A percentile compares a stretch with the other conserved stretches of the same genome.
phyloP scores from a whole-genome alignment of 2,113 vertebrate genomes.

The Macaca mulatta region DNA sequence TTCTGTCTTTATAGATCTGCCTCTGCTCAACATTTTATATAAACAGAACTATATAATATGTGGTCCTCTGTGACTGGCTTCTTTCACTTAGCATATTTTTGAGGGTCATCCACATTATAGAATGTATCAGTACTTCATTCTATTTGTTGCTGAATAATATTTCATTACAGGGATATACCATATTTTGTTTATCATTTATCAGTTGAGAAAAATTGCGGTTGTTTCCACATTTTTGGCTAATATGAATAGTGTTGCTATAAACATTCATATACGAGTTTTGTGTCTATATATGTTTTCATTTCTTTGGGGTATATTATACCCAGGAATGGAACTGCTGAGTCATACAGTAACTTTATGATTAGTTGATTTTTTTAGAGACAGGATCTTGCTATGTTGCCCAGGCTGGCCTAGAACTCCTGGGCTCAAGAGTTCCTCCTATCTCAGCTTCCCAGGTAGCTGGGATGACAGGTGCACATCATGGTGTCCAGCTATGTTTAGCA shows the following conservation, averaged over 20 bases:
- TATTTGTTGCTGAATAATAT: not conserved
- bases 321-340: not conserved
- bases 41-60: not conserved
- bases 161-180: not conserved
- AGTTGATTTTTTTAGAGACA: no score
- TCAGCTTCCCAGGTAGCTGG: no score
- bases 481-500: not conserved
- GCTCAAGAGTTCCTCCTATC: no score
- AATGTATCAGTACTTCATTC: not conserved
- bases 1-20: not conserved
- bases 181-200: not conserved
- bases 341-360: not conserved
- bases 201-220: not conserved
- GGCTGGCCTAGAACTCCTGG: no score
- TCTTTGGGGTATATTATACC: no score
- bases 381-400: no score
- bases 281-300: no score
- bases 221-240: not conserved
- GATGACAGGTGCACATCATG: no score
- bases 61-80: not conserved
- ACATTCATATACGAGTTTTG: not conserved
- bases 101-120: not conserved
- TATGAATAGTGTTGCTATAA: not conserved
- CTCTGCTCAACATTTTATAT: not conserved
- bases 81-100: not conserved